Percentiles rank a stretch among this genome's conserved stretches.
These are phyloP conservation scores for Sycobia sp. DNA, from an alignment of 1,140 invertebrate genomes.

Conservation along the genomic window DNA sequence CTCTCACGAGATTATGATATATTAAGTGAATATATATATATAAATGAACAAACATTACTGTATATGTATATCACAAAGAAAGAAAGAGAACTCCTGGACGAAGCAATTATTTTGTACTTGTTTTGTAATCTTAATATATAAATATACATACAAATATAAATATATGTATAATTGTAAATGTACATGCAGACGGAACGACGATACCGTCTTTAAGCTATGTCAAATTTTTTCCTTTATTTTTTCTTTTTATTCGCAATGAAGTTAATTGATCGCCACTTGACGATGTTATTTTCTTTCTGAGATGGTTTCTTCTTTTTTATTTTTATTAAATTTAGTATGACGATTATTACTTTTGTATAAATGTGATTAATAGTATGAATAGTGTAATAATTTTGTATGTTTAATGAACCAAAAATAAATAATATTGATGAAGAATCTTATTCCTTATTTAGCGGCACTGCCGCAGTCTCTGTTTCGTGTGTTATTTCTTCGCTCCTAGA, in stretches of 20 bases:
- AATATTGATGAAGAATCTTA: slow-evolving; percentile 59
- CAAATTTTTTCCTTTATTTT: not conserved
- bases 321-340: slow-evolving; percentile 23
- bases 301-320: slow-evolving; percentile 2
- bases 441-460: slow-evolving; percentile 39
- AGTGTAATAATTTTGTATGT: slow-evolving; percentile 64
- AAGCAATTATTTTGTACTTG: slow-evolving; percentile 55
- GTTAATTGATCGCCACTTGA: not conserved
- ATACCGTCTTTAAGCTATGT: slow-evolving; percentile 52
- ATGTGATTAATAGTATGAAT: slow-evolving; percentile 62
- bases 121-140: slow-evolving; percentile 53
- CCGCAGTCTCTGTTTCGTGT: slow-evolving; percentile 13
- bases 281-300: slow-evolving; percentile 1
- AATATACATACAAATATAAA: slow-evolving; percentile 49
- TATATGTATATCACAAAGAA: slow-evolving; percentile 16
- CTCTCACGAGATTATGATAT: slow-evolving; percentile 21
- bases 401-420: slow-evolving; percentile 65
- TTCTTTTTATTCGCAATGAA: slow-evolving; percentile 4
- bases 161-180: slow-evolving; percentile 34
- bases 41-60: slow-evolving; percentile 14
- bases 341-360: slow-evolving; percentile 61
- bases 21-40: slow-evolving; percentile 14
- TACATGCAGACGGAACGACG: slow-evolving; percentile 37
- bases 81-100: slow-evolving; percentile 30
- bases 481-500: not conserved